These are phyloP conservation scores for Alligator mississippiensis DNA, from an alignment of 2,113 vertebrate species.

Conservation along the genomic window DNA sequence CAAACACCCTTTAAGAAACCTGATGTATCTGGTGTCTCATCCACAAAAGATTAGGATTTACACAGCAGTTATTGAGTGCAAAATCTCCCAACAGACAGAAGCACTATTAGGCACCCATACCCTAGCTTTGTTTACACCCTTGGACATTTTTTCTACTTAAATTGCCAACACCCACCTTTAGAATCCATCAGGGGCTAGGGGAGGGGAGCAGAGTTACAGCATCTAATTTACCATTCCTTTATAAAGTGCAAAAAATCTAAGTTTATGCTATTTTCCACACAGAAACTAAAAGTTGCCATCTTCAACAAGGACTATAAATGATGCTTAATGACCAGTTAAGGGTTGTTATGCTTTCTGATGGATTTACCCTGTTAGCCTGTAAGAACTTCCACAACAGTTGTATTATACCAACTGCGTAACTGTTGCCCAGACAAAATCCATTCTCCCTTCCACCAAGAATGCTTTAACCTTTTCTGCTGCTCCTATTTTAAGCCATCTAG, in stretches of 20 bases:
- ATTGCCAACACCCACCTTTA: background rate
- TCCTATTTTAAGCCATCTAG: background rate
- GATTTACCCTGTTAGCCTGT: background rate
- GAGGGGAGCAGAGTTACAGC: background rate
- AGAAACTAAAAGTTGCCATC: background rate
- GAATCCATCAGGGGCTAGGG: background rate
- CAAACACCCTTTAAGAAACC: background rate
- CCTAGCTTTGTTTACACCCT: background rate
- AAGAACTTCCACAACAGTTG: background rate
- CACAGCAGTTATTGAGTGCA: background rate
- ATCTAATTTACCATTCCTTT: background rate
- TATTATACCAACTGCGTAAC: accelerated
- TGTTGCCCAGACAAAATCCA: background rate
- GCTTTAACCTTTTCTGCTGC: background rate
- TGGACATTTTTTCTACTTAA: background rate
- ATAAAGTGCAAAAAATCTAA: slow-evolving; percentile 12
- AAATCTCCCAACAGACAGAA: no score
- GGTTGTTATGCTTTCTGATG: background rate
- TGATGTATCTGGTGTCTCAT: background rate
- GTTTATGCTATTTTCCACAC: slow-evolving; percentile 1
- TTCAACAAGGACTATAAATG: slow-evolving; percentile 2
- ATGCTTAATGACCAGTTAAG: slow-evolving; percentile 8
- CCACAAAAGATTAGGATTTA: background rate
- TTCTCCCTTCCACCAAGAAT: background rate
- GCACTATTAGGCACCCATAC: no score